Percentiles rank a stretch among this genome's conserved stretches.
These are phyloP conservation scores for Chalcis sispes DNA, from an alignment of 2,888 invertebrate genomes.

Conservation along the genomic window DNA sequence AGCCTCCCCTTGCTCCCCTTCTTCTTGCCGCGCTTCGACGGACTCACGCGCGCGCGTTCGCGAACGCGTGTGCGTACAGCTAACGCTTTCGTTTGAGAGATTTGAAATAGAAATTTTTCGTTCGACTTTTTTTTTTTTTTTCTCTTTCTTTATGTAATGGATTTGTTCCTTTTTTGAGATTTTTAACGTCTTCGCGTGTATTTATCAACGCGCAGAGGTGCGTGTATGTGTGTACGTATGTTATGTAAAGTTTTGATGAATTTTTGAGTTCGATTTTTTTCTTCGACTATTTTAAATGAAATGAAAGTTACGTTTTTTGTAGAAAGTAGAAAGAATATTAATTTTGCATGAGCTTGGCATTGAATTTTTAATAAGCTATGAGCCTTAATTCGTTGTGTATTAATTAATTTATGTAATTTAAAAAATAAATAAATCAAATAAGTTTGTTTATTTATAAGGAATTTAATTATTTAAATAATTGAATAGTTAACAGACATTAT, in stretches of 20 bases:
- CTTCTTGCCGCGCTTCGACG: not conserved
- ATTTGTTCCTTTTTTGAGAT: not conserved
- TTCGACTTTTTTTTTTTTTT: not conserved
- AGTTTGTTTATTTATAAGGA: no score
- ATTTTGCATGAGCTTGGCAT: no score
- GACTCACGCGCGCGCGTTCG: not conserved
- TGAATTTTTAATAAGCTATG: no score
- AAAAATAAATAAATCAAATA: no score
- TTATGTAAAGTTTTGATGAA: not conserved
- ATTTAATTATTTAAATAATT: no score
- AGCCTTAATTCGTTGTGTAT: no score
- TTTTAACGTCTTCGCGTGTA: not conserved
- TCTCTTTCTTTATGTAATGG: slow-evolving; percentile 31
- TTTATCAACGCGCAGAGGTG: not conserved
- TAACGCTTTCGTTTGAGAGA: not conserved
- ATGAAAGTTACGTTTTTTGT: no score
- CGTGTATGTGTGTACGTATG: no score
- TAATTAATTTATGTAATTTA: no score
- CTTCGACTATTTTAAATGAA: no score
- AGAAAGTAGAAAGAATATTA: no score
- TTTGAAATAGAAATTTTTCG: slow-evolving; percentile 49
- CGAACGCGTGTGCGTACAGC: not conserved
- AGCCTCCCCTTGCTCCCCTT: slow-evolving; percentile 20
- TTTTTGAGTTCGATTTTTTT: slow-evolving; percentile 3
- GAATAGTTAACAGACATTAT: no score